Evolutionary conservation across 2,797 vertebrate genomes (phyloP), one percentile per base, ranked within the genome.

Genomic region (Lutra lutra): DNA sequence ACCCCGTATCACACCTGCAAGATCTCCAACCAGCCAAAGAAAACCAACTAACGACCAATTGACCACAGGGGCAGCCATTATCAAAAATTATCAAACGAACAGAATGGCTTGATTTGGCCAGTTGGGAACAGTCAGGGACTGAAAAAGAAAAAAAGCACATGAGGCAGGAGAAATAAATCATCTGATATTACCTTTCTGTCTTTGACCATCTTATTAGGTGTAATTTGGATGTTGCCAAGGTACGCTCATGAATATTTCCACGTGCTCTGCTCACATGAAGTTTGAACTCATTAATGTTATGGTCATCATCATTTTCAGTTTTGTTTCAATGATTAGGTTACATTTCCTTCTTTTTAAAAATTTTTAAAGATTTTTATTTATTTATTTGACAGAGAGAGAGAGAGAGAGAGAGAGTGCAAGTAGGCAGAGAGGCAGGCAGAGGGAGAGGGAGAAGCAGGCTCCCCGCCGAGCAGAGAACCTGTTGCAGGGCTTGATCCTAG

Each of bases 251-350:
- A 64, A 56, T 43, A 56, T 78, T 62, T 84, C 88, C 23, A 17
- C 29, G 88, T 84, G 32, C 12, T 96, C 54, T 84, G 32, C 12
- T 96, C 54, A 35, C 23, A 21, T 82, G 46, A 97, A 68, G 91
- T 66, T 66, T 60, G 66, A 92, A 77, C 73, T 91, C 43, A 29
- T 48, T 56, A 70, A 32, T 56, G 58, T 29, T 62, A 11, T 1
- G 17, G 32, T 48, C 62, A 46, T 77, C 60, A 60, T 58, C 84
- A 93, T 79, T 89, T 58, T 62, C 46, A 38, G 21, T 95, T 89
- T 91, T 91, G 29, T 89, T 95, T 95, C 60, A 89, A 29, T 94
- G 62, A 78, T 56, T 72, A 32, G 79, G 54, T 40, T 77, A 62
- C 51, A 62, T 92, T 89, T 94, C 38, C 40, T 84, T 38, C 60